Conservation (phyloP, 2,113 vertebrate species). For the Cyprinodon tularosa region DNA sequence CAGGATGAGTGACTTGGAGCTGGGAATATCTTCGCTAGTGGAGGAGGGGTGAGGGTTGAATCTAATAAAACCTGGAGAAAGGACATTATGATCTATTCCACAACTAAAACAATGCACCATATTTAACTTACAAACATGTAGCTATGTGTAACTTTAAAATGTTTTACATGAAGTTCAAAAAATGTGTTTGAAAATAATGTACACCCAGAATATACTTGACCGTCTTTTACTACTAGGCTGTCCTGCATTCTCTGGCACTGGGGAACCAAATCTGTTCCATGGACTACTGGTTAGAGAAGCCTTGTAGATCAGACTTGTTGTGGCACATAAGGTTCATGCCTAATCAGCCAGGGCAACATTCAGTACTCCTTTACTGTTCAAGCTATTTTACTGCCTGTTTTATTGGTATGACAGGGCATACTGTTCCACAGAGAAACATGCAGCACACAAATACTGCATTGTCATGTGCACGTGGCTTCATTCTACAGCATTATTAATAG, state of each 20-base stretch:
- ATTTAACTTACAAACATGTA: background rate
- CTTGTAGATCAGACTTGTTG: background rate
- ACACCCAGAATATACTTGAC: background rate
- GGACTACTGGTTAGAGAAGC: background rate
- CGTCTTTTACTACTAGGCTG: background rate
- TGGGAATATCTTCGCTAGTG: constrained; percentile 34
- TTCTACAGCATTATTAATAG: background rate
- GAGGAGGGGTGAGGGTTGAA: constrained; percentile 38
- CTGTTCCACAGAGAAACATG: background rate
- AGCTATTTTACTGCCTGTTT: background rate
- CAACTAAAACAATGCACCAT: background rate
- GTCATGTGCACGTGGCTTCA: too few species aligned
- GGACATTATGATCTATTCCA: background rate
- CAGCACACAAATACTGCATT: background rate
- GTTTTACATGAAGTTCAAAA: background rate
- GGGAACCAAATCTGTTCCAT: too few species aligned
- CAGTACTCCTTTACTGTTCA: background rate
- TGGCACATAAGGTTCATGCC: background rate
- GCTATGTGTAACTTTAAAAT: background rate
- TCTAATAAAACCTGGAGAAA: background rate
- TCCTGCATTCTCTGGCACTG: background rate
- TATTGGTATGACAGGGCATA: background rate
- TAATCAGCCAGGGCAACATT: background rate
- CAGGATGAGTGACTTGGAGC: constrained; percentile 62
- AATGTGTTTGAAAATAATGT: background rate